phyloP scores from a whole-genome alignment of 2,888 invertebrate species.

The Gymnocheta viridis region DNA sequence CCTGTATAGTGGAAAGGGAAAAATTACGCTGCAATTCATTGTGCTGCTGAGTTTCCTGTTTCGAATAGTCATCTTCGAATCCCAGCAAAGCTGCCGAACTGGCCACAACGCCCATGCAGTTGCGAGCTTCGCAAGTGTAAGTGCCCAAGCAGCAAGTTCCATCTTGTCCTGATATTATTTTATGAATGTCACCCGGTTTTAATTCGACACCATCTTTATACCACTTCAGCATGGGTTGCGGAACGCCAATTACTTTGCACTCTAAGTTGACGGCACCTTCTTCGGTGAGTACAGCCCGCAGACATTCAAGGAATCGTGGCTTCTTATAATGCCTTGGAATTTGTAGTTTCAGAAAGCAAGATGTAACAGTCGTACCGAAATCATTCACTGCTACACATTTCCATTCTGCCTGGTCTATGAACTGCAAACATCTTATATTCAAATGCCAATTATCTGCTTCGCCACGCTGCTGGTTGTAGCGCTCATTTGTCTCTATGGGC shows the following conservation, averaged over 20 bases:
- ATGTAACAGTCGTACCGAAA: slow-evolving; percentile 93
- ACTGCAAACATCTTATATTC: slow-evolving; percentile 88
- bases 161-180: slow-evolving; percentile 94
- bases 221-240: slow-evolving; percentile 95
- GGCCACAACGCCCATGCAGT: slow-evolving; percentile 94
- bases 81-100: slow-evolving; percentile 94
- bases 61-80: slow-evolving; percentile 88
- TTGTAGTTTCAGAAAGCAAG: slow-evolving; percentile 91
- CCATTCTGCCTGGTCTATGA: slow-evolving; percentile 95
- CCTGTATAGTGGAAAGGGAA: slow-evolving; percentile 95
- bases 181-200: slow-evolving; percentile 95
- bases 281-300: slow-evolving; percentile 92
- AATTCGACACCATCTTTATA: slow-evolving; percentile 95
- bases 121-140: slow-evolving; percentile 94
- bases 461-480: slow-evolving; percentile 87
- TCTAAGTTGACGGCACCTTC: slow-evolving; percentile 94
- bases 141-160: slow-evolving; percentile 95
- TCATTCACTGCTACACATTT: slow-evolving; percentile 95
- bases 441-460: slow-evolving; percentile 88
- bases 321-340: slow-evolving; percentile 95
- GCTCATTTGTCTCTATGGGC: slow-evolving; percentile 87
- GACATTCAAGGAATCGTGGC: slow-evolving; percentile 92
- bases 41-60: slow-evolving; percentile 82
- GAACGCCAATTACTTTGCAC: slow-evolving; percentile 95
- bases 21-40: slow-evolving; percentile 86